Evolutionary conservation across 2,888 invertebrate species (phyloP), one percentile per base, ranked within the genome.

Genomic region (Tubulanus polymorphus): DNA sequence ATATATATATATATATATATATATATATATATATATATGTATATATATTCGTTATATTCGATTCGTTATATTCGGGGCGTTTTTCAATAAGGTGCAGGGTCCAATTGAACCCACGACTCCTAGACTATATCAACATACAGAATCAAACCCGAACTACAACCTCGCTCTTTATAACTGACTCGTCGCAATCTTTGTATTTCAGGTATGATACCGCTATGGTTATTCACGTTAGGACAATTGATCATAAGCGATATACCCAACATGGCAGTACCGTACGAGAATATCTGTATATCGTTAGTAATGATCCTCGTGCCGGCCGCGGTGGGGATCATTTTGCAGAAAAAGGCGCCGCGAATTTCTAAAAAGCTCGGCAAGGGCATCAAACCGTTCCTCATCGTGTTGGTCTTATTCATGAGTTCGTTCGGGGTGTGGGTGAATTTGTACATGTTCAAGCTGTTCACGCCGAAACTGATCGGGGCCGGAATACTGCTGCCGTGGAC

Each of bases 171-270:
- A 35, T 49, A 32, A 48, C 51, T n/a, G n/a, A n/a, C n/a, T n/a
- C n/a, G n/a, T n/a, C n/a, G n/a, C n/a, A n/a, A n/a, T 20, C 37
- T 59, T 63, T 64, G 37, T 57, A 60, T 79, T 81, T 1, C 81
- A 89, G 89, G 81, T 41, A 87, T 91, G 82, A 91, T 94, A 85
- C 94, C 94, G 0, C 73, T 90, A 1, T 95, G 94, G 94, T 81
- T 93, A 5, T 91, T 93, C 74, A 91, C 92, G 0, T 82, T 94
- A 45, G 94, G 94, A 0, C 84, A 84, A 67, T 69, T 75, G 15
- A 89, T 91, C 55, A 91, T 92, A 78, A 47, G 53, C 8, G 56
- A 60, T 6, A 83, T 86, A 50, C 88, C 86, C 0, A 81, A 86
- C 51, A 83, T 93, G 37, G 81, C 80, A 6, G 88, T 93, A 5